Percentiles rank a stretch among this genome's conserved stretches.
These are phyloP conservation scores for Macrostomum lignano DNA, from an alignment of 1,140 invertebrate species.

Conservation along the genomic window DNA sequence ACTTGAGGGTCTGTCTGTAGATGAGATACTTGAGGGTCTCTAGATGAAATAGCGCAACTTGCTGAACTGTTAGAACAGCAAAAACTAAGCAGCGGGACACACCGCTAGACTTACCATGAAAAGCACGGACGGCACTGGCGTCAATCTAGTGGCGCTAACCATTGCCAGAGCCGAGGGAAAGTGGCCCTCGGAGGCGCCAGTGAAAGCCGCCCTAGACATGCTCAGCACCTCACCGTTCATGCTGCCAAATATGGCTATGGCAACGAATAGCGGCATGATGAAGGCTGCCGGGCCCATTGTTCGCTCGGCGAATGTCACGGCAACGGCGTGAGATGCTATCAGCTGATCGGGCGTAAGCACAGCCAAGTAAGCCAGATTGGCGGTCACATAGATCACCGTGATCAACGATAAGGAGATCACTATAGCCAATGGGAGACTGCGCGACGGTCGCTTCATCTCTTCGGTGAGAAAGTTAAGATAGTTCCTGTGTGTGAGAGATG, in stretches of 20 bases:
- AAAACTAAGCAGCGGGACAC: no score
- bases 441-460: conserved; percentile 53
- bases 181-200: no score
- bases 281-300: conserved; percentile 1
- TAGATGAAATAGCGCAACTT: no score
- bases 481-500: no score
- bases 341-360: conserved; percentile 28
- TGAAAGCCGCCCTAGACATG: no score
- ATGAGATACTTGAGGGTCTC: no score
- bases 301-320: conserved; percentile 3
- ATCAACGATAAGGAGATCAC: conserved; percentile 29
- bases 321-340: conserved; percentile 29
- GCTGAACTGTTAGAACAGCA: no score
- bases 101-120: no score
- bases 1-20: no score
- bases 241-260: conserved; percentile 3
- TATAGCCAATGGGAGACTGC: conserved; percentile 30
- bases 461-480: conserved; percentile 36
- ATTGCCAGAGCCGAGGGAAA: no score
- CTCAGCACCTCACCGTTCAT: conserved; percentile 4
- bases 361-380: conserved; percentile 31
- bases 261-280: conserved; percentile 1
- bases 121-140: no score
- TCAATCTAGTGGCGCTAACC: no score
- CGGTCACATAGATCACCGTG: conserved; percentile 27